A percentile compares a stretch with the other conserved stretches of the same genome.
phyloP scores from a whole-genome alignment of 1,140 invertebrate species.

The Ceratina australensis region DNA sequence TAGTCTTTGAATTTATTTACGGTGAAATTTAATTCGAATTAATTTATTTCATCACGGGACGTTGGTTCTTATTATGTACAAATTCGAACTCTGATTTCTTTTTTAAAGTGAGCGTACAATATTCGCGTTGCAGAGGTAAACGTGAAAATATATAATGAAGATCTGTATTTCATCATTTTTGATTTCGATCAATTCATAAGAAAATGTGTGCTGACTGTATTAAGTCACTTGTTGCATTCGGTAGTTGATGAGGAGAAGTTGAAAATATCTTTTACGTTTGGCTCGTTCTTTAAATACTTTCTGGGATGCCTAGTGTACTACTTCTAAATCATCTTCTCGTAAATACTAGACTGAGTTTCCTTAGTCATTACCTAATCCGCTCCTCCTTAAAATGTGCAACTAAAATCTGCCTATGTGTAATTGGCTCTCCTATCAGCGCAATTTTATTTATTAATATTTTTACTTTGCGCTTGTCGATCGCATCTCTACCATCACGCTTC shows the following conservation, averaged over 20 bases:
- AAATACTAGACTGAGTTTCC: neutral
- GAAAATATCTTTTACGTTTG: too few species aligned
- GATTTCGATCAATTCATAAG: neutral
- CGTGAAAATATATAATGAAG: neutral
- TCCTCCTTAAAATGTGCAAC: neutral
- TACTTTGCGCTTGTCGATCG: slow-evolving; percentile 25
- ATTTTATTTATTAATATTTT: slow-evolving; percentile 18
- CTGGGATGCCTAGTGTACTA: too few species aligned
- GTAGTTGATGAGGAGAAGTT: neutral
- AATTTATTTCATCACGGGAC: too few species aligned
- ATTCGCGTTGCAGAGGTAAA: too few species aligned
- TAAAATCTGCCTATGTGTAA: neutral
- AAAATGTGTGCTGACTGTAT: neutral
- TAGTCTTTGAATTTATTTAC: too few species aligned
- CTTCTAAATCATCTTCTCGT: neutral
- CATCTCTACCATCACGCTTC: neutral
- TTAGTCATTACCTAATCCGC: neutral
- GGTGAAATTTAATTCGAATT: too few species aligned
- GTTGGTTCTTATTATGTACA: too few species aligned
- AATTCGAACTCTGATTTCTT: too few species aligned
- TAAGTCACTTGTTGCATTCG: neutral
- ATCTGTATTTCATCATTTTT: neutral
- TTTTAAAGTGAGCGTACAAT: too few species aligned
- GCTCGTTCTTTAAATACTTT: too few species aligned
- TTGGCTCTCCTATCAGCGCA: neutral